phyloP scores from a whole-genome alignment of 1,140 invertebrate genomes.

The Dendrolimus punctatus region DNA sequence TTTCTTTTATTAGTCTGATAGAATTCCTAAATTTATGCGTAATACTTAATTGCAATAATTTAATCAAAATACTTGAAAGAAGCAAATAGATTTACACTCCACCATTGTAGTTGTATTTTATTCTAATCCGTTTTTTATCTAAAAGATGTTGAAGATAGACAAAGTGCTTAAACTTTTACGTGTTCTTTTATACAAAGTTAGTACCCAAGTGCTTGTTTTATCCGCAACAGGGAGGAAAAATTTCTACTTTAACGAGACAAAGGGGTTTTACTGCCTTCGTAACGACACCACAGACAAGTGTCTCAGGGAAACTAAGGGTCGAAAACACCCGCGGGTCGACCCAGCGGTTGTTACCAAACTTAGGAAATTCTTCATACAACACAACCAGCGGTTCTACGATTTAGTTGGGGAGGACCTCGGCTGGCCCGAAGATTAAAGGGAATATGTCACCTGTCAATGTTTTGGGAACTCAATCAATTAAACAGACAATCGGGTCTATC shows the following conservation, averaged over 20 bases:
- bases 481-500: too few relatives aligned
- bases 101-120: too few relatives aligned
- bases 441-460: too few relatives aligned
- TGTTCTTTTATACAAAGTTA: background rate
- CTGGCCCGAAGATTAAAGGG: conserved; percentile 84
- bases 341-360: conserved; percentile 89
- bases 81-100: too few relatives aligned
- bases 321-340: conserved; percentile 91
- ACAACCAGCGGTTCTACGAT: conserved; percentile 96
- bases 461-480: too few relatives aligned
- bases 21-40: too few relatives aligned
- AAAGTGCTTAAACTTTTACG: conserved; percentile 1
- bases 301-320: conserved; percentile 94
- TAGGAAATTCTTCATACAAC: conserved; percentile 93
- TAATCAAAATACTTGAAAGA: too few relatives aligned
- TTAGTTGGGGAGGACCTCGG: conserved; percentile 93
- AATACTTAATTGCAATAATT: too few relatives aligned
- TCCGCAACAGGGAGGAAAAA: conserved; percentile 81
- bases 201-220: background rate
- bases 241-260: conserved; percentile 97
- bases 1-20: too few relatives aligned
- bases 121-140: too few relatives aligned
- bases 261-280: conserved; percentile 96
- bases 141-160: too few relatives aligned
- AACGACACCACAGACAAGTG: conserved; percentile 92